phyloP scores from a whole-genome alignment of 2,888 invertebrate species.

The Congeria kusceri region DNA sequence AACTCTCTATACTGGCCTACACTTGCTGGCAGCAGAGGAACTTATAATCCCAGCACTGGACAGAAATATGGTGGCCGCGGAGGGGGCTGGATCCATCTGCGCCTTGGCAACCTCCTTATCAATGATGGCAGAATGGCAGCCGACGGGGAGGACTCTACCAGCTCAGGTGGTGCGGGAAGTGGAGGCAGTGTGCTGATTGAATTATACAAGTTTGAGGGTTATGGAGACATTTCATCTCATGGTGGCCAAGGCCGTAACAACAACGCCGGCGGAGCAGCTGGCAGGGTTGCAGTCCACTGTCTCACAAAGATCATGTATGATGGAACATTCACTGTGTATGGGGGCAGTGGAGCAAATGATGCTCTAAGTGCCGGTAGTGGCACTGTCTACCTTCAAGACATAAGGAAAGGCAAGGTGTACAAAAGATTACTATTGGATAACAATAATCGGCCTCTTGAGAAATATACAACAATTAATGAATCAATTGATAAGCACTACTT shows the following conservation, averaged over 20 bases:
- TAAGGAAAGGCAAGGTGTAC: slow-evolving; percentile 57
- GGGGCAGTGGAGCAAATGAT: slow-evolving; percentile 59
- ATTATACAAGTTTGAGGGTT: slow-evolving; percentile 71
- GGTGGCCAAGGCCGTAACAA: slow-evolving; percentile 68
- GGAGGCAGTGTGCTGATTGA: slow-evolving; percentile 74
- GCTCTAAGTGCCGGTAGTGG: slow-evolving; percentile 69
- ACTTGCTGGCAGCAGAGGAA: slow-evolving; percentile 68
- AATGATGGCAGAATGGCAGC: slow-evolving; percentile 76
- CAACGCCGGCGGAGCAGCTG: slow-evolving; percentile 74
- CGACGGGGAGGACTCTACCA: slow-evolving; percentile 61
- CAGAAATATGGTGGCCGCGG: slow-evolving; percentile 66
- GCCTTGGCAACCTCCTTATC: slow-evolving; percentile 65
- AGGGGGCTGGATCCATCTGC: slow-evolving; percentile 71
- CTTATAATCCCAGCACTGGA: slow-evolving; percentile 28
- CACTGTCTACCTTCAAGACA: slow-evolving; percentile 75
- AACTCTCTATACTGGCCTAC: slow-evolving; percentile 71
- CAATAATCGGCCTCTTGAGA: slow-evolving; percentile 62
- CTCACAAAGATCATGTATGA: slow-evolving; percentile 59
- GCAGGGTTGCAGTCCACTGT: slow-evolving; percentile 69
- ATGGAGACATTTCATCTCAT: slow-evolving; percentile 66
- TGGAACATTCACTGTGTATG: slow-evolving; percentile 65
- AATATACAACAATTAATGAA: slow-evolving; percentile 73
- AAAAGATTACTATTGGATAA: slow-evolving; percentile 72
- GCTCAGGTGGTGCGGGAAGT: slow-evolving; percentile 75
- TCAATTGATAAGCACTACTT: slow-evolving; percentile 56